Conservation (phyloP, 2,113 vertebrate species). For the Rhabdomys dilectus region DNA sequence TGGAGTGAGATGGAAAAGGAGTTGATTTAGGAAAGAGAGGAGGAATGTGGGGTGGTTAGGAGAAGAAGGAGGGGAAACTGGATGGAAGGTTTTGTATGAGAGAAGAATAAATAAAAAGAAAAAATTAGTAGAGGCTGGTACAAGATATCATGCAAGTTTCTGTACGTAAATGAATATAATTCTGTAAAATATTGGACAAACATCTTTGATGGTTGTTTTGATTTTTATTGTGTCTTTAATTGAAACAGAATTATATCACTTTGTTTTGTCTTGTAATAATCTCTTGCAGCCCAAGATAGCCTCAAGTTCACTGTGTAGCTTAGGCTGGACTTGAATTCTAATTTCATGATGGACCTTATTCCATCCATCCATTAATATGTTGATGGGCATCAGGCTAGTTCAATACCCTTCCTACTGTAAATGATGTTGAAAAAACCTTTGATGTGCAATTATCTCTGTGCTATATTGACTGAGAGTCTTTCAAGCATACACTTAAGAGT, state of each 20-base stretch:
- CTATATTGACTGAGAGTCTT: neutral
- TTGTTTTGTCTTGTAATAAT: neutral
- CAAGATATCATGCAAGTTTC: neutral
- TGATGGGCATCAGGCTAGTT: neutral
- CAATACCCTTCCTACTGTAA: neutral
- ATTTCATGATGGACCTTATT: neutral
- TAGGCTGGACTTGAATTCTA: neutral
- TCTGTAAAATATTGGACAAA: neutral
- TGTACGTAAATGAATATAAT: neutral
- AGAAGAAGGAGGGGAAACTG: neutral
- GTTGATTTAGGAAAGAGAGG: neutral
- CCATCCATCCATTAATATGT: neutral
- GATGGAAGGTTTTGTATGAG: neutral
- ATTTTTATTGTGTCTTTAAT: neutral
- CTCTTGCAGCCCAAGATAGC: neutral
- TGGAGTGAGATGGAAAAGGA: neutral
- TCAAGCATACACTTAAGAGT: neutral
- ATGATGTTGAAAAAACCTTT: neutral
- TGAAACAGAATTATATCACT: neutral
- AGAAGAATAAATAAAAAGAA: neutral
- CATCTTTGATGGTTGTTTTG: neutral
- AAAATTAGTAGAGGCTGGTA: neutral
- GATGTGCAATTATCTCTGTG: neutral
- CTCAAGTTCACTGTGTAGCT: neutral
- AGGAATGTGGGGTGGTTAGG: neutral